Evolutionary conservation across 2,113 vertebrate genomes (phyloP).

Genomic region (Heloderma charlesbogerti): DNA sequence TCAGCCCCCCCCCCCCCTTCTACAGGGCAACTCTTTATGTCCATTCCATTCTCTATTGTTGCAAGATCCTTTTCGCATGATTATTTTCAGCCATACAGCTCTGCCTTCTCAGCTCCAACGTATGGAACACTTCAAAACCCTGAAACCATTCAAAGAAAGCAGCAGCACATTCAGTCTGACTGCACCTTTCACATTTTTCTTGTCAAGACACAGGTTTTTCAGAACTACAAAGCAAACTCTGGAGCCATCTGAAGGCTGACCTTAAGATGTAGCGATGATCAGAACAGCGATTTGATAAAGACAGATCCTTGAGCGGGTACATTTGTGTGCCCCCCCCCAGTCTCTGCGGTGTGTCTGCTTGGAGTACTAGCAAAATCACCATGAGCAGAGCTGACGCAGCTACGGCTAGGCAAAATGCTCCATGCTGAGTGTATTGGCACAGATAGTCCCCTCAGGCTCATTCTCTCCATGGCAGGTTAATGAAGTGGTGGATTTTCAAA

Average conservation of each 20-base stretch:
- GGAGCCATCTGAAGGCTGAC: slow-evolving; percentile 10
- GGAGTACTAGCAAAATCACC: background rate
- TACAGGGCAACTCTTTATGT: background rate
- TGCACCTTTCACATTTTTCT: slow-evolving; percentile 19
- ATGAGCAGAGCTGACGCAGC: background rate
- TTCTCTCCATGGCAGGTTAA: background rate
- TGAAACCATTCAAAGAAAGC: background rate
- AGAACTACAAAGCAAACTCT: slow-evolving; percentile 8
- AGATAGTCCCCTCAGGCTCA: background rate
- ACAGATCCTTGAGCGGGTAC: background rate
- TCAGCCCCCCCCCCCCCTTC: background rate
- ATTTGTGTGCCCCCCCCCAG: background rate
- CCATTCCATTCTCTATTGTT: background rate
- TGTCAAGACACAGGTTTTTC: background rate
- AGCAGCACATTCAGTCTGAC: background rate
- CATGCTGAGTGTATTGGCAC: background rate
- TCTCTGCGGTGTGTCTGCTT: background rate
- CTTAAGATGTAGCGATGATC: slow-evolving; percentile 10
- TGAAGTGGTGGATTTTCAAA: background rate
- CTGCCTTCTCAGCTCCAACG: background rate
- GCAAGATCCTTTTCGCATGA: background rate
- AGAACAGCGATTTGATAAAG: background rate
- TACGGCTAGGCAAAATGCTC: background rate
- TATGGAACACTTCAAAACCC: slow-evolving; percentile 14
- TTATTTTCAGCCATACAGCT: background rate